A percentile compares a stretch with the other conserved stretches of the same genome.
Evolutionary conservation across 2,113 vertebrate species (phyloP).

Genomic region (Panurus biarmicus): DNA sequence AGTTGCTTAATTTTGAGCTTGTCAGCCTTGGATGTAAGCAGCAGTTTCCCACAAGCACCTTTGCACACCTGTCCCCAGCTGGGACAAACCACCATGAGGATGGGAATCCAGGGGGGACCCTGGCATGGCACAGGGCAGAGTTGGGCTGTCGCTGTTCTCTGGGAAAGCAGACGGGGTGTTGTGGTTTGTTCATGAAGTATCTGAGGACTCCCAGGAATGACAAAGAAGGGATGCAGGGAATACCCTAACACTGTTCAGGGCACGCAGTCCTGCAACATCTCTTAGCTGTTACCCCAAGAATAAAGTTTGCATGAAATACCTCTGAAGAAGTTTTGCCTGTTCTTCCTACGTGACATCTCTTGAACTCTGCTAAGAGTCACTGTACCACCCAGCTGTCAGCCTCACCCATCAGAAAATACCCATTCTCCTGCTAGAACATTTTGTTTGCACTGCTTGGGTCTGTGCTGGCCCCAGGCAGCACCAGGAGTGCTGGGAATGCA

Average conservation of each 20-base stretch:
- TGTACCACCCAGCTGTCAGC: background rate
- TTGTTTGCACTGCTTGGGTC: background rate
- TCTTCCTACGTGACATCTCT: background rate
- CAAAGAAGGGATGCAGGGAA: background rate
- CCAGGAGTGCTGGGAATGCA: background rate
- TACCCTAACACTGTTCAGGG: background rate
- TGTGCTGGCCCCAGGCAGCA: background rate
- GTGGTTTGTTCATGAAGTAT: background rate
- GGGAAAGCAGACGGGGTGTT: background rate
- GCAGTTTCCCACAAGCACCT: background rate
- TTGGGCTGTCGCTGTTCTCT: background rate
- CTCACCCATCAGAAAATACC: background rate
- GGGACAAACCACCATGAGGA: background rate
- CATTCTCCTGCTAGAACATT: background rate
- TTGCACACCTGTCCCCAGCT: background rate
- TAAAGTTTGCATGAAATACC: background rate
- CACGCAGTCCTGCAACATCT: rapidly evolving
- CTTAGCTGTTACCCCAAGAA: background rate
- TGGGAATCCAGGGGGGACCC: background rate
- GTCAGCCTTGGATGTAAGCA: background rate
- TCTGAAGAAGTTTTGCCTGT: background rate
- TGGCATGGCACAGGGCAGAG: background rate
- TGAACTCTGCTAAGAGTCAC: background rate
- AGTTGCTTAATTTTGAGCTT: background rate
- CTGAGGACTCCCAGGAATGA: background rate